A percentile compares a stretch with the other conserved stretches of the same genome.
Evolutionary conservation across 2,113 vertebrate species (phyloP).

Genomic region (Thomomys bottae): DNA sequence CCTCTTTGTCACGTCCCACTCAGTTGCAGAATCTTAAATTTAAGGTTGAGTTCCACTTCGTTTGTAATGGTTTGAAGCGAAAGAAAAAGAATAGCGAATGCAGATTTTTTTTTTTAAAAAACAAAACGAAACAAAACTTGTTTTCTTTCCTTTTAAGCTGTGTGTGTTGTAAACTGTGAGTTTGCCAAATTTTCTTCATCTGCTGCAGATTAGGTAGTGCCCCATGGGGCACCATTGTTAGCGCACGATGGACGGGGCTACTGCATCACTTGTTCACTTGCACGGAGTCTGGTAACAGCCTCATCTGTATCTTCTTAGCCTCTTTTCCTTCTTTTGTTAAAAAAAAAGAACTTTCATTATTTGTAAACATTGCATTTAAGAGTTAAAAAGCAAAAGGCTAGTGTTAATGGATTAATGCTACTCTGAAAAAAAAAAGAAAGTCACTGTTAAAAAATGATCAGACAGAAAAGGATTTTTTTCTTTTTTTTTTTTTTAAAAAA

Average conservation of each 20-base stretch:
- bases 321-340: conserved; percentile 79
- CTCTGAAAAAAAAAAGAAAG: conserved; percentile 44
- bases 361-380: conserved; percentile 80
- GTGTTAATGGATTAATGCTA: conserved; percentile 72
- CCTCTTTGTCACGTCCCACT: no score
- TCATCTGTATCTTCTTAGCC: conserved; percentile 86
- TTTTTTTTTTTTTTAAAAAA: conserved; percentile 53
- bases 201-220: conserved; percentile 87
- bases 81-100: conserved; percentile 73
- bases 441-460: conserved; percentile 68
- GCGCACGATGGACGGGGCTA: conserved; percentile 89
- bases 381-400: conserved; percentile 61
- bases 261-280: conserved; percentile 87
- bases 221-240: conserved; percentile 86
- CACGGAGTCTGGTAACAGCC: conserved; percentile 92
- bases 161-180: conserved; percentile 88
- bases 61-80: conserved; percentile 60
- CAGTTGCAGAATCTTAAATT: conserved; percentile 78
- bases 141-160: conserved; percentile 82
- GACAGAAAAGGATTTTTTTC: conserved; percentile 67
- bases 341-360: conserved; percentile 66
- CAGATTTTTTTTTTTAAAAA: conserved; percentile 40
- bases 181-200: conserved; percentile 92
- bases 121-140: no score
- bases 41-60: conserved; percentile 80